Evolutionary conservation across 2,797 vertebrate genomes (phyloP), one percentile per base, ranked within the genome.

Genomic region (Antennarius maculatus): DNA sequence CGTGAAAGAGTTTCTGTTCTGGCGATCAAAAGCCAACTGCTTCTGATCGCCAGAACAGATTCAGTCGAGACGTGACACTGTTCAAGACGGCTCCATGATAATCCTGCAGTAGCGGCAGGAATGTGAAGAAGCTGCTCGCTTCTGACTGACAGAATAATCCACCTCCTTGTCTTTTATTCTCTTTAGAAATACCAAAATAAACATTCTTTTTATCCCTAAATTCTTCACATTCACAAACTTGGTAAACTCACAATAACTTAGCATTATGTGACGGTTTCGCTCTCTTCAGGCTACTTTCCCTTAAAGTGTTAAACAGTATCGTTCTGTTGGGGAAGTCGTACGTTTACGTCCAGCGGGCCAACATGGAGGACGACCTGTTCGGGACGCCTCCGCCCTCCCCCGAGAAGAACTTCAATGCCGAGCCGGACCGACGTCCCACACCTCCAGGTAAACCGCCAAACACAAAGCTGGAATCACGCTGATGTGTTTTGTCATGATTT

Each of bases 271-370:
- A 27, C 7, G 31, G 31, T n/a, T 12, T 66, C 55, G 66, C 13
- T 34, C 41, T 53, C 43, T 41, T n/a, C 61, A 99, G 98, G 63
- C 86, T 99, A 81, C 95, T 99, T 64, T 94, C 96, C 14, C 88
- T 99, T 1, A 99, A 99, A 88, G 94, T 99, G 41, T 88, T 99
- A 61, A 99, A 98, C 84, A 99, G 97, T 69, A 97, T 99, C 2
- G 93, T 99, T 72, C 93, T 99, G 23, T 83, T 99, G 87, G 98
- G 98, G 13, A 99, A 98, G 77, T 98, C 98, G 0, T 98, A 96
- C 74, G 93, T 95, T 18, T 99, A 98, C 49, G 95, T 99, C 42
- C 97, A 97, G 81, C 94, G 97, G 62, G 97, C 98, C 84, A 96
- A 97, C 79, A 98, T 99, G 97, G 97, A 99, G 81, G 96, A 96